Conservation (phyloP, 2,113 vertebrate genomes). For the Oreochromis spilurus region DNA sequence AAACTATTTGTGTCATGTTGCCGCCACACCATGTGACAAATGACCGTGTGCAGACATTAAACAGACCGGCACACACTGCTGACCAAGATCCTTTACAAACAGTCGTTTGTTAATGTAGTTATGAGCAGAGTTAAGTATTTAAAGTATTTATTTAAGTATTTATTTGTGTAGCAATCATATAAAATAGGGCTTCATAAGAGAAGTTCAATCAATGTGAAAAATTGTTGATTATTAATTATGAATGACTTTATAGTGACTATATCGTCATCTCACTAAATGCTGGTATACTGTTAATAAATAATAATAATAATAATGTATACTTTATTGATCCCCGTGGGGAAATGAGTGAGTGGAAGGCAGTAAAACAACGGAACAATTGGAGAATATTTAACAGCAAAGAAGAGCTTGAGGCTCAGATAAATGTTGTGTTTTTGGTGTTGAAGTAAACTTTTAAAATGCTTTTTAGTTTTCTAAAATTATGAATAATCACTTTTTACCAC, state of each 20-base stretch:
- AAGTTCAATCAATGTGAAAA: not conserved
- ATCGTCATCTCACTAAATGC: not conserved
- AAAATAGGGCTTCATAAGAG: not conserved
- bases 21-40: slow-evolving; percentile 27
- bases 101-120: not conserved
- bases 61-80: not conserved
- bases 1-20: slow-evolving; percentile 32
- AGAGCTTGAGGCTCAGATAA: not conserved
- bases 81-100: not conserved
- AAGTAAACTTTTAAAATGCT: not conserved
- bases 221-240: not conserved
- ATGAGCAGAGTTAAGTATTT: not conserved
- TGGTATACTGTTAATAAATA: not conserved
- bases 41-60: not conserved
- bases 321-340: too few species aligned
- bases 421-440: not conserved
- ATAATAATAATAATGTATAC: too few species aligned
- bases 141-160: not conserved
- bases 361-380: not conserved
- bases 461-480: not conserved
- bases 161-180: not conserved
- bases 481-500: not conserved
- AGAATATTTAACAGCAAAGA: not conserved
- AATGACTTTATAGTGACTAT: not conserved
- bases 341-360: not conserved